These are phyloP conservation scores for Thalassoma bifasciatum DNA, from an alignment of 2,113 vertebrate genomes.

Conservation along the genomic window DNA sequence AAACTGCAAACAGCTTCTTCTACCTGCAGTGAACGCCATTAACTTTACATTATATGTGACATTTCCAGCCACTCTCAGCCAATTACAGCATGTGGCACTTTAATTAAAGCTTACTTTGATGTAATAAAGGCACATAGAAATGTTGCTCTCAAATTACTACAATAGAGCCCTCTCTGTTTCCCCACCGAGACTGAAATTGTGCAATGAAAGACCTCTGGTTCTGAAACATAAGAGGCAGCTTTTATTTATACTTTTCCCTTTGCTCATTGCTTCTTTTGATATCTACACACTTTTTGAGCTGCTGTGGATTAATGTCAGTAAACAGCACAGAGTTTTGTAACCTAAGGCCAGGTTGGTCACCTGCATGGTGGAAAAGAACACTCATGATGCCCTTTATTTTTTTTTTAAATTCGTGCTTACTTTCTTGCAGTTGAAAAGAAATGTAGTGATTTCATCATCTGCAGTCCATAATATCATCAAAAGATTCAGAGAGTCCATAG, in stretches of 20 bases:
- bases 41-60: conserved; percentile 35
- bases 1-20: conserved; percentile 28
- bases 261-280: neutral
- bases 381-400: too few relatives aligned
- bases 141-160: neutral
- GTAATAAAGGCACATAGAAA: neutral
- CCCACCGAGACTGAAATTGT: neutral
- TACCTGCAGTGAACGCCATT: conserved; percentile 23
- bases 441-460: too few relatives aligned
- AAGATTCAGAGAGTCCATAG: too few relatives aligned
- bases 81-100: conserved; percentile 21
- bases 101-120: conserved; percentile 11
- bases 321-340: too few relatives aligned
- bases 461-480: too few relatives aligned
- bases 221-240: neutral
- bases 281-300: neutral
- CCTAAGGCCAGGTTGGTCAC: too few relatives aligned
- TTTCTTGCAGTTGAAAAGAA: too few relatives aligned
- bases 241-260: neutral
- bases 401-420: too few relatives aligned
- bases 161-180: conserved; percentile 14
- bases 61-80: conserved; percentile 28
- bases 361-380: too few relatives aligned
- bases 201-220: conserved; percentile 2
- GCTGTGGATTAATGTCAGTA: neutral